Evolutionary conservation across 2,888 invertebrate species (phyloP), one percentile per base, ranked within the genome.

Genomic region (Mycalesis mineus): DNA sequence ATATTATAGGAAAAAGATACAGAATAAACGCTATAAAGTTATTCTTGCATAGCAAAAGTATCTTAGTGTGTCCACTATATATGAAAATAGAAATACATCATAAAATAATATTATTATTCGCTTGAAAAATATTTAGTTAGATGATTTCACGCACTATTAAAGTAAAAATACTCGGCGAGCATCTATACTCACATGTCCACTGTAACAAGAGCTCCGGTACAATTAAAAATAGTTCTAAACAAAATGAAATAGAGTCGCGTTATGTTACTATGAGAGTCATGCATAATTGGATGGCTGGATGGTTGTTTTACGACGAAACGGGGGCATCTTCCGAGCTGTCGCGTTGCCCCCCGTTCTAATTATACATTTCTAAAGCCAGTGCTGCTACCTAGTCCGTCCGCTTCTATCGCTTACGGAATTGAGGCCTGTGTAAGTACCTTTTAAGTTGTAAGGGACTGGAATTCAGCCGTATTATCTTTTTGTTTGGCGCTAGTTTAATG

Each of bases 281-380:
- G 53, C 66, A 62, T 64, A 64, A 55, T 60, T 65, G 63, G 65
- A 60, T 61, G 64, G 57, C 50, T 72, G 71, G 62, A 64, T 65
- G 65, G 61, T 61, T 65, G 60, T 65, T 68, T 70, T 71, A 68
- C 69, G 70, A 70, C 58, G 73, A 77, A 82, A 81, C 65, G 76
- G 68, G 81, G 78, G 68, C 77, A 73, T 77, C 76, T 78, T 74
- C 65, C 63, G 66, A 76, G 76, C 72, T 74, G 73, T 73, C 72
- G 68, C 70, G 70, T 73, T 77, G 80, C 74, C 79, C 75, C 68
- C 69, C 66, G 71, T 69, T 79, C 77, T 80, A 82, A 76, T 78
- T 80, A 78, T 78, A 78, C 71, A 67, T 73, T 71, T 72, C 71
- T 64, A 67, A 68, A 74, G 71, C 64, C 69, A 68, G 71, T 70